Conservation (phyloP, 2,888 invertebrate species). For the Nemotelus nigrinus region DNA sequence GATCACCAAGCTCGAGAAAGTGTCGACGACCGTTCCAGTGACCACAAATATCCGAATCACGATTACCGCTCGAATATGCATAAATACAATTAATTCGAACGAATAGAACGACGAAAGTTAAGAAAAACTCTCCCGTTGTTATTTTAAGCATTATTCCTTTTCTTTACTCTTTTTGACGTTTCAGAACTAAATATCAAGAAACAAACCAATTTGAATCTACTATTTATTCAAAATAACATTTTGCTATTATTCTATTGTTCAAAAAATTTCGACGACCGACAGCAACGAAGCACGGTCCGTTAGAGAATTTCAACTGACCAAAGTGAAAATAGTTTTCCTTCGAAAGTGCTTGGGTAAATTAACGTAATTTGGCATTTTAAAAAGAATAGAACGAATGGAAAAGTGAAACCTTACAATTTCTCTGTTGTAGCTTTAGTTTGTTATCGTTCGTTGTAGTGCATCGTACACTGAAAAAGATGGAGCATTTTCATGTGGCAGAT, state of each 20-base stretch:
- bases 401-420: slow-evolving; percentile 21
- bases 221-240: too few species aligned
- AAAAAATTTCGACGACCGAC: neutral
- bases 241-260: too few species aligned
- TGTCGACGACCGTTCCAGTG: slow-evolving; percentile 65
- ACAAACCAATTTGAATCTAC: neutral
- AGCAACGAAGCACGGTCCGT: slow-evolving; percentile 11
- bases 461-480: too few species aligned
- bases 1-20: slow-evolving; percentile 64
- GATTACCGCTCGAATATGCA: slow-evolving; percentile 24
- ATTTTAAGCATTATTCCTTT: slow-evolving; percentile 14
- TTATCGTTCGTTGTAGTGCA: neutral
- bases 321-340: neutral
- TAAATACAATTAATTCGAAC: slow-evolving; percentile 11
- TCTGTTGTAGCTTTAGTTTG: neutral
- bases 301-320: slow-evolving; percentile 30
- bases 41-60: slow-evolving; percentile 63
- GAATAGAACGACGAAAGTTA: slow-evolving; percentile 1
- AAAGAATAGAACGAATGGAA: neutral
- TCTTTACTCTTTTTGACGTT: neutral
- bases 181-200: neutral
- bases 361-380: slow-evolving; percentile 13
- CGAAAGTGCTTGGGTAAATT: slow-evolving; percentile 10
- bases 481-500: too few species aligned
- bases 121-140: slow-evolving; percentile 11